Conservation (phyloP, 1,140 invertebrate genomes). For the Parasteatoda tepidariorum region DNA sequence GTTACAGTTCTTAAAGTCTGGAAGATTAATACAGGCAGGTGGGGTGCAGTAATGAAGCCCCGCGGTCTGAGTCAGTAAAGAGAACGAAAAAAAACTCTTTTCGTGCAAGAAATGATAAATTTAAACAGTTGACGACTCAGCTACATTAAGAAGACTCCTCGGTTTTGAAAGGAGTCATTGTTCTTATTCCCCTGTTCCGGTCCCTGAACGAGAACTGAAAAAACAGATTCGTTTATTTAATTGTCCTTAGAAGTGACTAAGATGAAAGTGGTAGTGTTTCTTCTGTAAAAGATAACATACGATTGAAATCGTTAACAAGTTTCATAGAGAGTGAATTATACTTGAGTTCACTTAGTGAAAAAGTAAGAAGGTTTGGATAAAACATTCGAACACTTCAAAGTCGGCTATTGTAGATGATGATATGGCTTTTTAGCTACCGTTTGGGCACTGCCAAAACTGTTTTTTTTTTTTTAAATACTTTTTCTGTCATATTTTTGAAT, state of each 20-base stretch:
- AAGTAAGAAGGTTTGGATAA: no score
- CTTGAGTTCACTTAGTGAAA: no score
- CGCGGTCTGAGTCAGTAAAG: background rate
- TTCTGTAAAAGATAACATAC: no score
- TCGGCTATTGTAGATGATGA: no score
- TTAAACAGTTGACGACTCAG: slow-evolving; percentile 31
- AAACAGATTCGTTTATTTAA: slow-evolving; percentile 7
- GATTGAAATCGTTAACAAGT: no score
- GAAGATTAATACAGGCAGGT: slow-evolving; percentile 43
- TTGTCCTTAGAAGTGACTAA: background rate
- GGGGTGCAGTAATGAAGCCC: slow-evolving; percentile 24
- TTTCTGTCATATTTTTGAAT: no score
- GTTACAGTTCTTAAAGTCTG: slow-evolving; percentile 1
- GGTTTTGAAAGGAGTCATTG: slow-evolving; percentile 12
- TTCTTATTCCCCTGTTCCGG: slow-evolving; percentile 33
- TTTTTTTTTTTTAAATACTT: no score
- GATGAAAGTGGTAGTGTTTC: background rate
- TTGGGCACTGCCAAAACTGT: no score
- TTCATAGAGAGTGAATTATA: no score
- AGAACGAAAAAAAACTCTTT: background rate
- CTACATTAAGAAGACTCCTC: background rate
- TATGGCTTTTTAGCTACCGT: no score
- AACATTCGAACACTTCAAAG: no score
- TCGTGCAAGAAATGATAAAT: slow-evolving; percentile 19
- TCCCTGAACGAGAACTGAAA: slow-evolving; percentile 12